Conservation (phyloP, 2,797 vertebrate species). For the Poecilia wingei region DNA sequence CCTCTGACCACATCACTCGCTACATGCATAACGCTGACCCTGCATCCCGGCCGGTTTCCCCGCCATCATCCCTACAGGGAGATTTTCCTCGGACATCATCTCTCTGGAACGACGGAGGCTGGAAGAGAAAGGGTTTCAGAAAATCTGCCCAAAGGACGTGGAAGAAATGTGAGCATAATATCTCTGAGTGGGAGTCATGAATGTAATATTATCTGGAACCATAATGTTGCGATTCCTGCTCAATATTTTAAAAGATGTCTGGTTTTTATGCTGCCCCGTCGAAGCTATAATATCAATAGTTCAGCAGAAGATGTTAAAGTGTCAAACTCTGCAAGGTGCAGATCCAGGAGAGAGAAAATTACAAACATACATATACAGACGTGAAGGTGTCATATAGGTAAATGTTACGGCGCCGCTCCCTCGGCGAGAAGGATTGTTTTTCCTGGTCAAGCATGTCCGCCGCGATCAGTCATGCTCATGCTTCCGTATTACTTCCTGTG, state of each 20-base stretch:
- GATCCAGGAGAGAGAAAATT: slow-evolving; percentile 35
- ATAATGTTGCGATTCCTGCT: slow-evolving; percentile 53
- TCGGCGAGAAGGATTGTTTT: slow-evolving; percentile 48
- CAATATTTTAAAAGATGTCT: slow-evolving; percentile 71
- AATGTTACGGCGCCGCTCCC: slow-evolving; percentile 37
- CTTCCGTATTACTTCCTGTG: slow-evolving; percentile 68
- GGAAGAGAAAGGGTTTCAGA: slow-evolving; percentile 41
- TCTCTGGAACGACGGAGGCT: slow-evolving; percentile 44
- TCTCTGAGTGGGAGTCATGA: slow-evolving; percentile 67
- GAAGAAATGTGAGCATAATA: slow-evolving; percentile 78
- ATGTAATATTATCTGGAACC: slow-evolving; percentile 63
- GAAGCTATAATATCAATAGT: slow-evolving; percentile 48
- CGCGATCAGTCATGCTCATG: slow-evolving; percentile 65
- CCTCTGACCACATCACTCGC: slow-evolving; percentile 53
- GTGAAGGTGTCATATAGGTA: slow-evolving; percentile 47
- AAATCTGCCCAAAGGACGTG: slow-evolving; percentile 66
- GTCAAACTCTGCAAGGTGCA: slow-evolving; percentile 51
- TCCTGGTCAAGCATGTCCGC: slow-evolving; percentile 52
- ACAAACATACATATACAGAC: slow-evolving; percentile 51
- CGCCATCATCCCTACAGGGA: slow-evolving; percentile 63
- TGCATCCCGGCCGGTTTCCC: slow-evolving; percentile 38
- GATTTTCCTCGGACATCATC: slow-evolving; percentile 66
- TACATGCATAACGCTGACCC: slow-evolving; percentile 26
- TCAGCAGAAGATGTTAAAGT: slow-evolving; percentile 53
- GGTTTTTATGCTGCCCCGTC: slow-evolving; percentile 55